Evolutionary conservation across 2,797 vertebrate genomes (phyloP), one percentile per base, ranked within the genome.

Genomic region (Alcedo quadribrachys): DNA sequence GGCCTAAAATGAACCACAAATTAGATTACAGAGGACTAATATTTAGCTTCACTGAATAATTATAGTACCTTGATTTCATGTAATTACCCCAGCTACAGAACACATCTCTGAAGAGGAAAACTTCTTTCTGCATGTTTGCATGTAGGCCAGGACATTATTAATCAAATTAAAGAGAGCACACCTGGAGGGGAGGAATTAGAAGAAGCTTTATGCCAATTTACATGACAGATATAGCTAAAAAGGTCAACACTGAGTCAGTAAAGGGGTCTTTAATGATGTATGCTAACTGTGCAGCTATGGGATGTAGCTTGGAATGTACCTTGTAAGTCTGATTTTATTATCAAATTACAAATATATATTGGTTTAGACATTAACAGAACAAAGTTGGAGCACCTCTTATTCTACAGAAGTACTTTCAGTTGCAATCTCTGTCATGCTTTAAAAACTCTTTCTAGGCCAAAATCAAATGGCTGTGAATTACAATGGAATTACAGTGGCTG

Each of bases 1-100:
- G 43, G 24, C 30, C 67, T 48, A 86, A 81, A 79, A 87, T 45
- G 15, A 82, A 89, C 20, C 24, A 82, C 12, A 43, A 82, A 76
- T 22, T 48, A 24, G 65, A 81, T 84, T 80, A 67, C 79, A 76
- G 1, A 9, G 51, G 48, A 84, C 13, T 60, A 81, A 28, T 48
- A 84, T 18, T 63, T 53, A 73, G 27, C 17, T 63, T 87, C 32
- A 24, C 35, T 37, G 15, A 25, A 67, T 55, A 90, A 77, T 46
- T 55, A 62, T 1, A 53, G 43, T 24, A 79, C 57, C 84, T 48
- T 28, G 60, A 69, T 62, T 92, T 89, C 35, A 82, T 6, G 5
- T 35, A 81, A 76, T 76, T 48, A 50, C n/a, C 12, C 17, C 45
- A 45, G 28, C 58, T 69, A 46, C 28, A 70, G 53, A 81, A 79